A percentile compares a stretch with the other conserved stretches of the same genome.
Evolutionary conservation across 2,113 vertebrate genomes (phyloP).

Genomic region (Chloropsis cyanopogon): DNA sequence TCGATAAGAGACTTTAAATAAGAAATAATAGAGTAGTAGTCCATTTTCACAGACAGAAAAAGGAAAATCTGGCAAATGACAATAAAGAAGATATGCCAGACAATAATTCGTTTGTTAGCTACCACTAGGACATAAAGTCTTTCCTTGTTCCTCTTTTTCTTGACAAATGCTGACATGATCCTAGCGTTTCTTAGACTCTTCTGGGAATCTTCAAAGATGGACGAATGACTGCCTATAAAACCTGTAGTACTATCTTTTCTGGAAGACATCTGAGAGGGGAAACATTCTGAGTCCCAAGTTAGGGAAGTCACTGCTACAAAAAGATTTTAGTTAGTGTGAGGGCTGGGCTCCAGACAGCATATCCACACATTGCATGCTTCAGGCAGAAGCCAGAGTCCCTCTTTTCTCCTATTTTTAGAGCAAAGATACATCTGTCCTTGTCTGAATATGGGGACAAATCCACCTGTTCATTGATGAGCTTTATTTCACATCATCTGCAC

Average conservation of each 20-base stretch:
- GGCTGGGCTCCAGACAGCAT: fast-evolving
- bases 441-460: not conserved
- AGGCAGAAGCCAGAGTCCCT: not conserved
- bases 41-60: not conserved
- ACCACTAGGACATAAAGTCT: not conserved
- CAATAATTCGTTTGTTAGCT: not conserved
- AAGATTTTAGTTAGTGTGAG: not conserved
- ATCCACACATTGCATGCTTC: not conserved
- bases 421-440: not conserved
- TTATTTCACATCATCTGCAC: not conserved
- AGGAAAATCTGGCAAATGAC: conserved; percentile 8
- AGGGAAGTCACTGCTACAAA: not conserved
- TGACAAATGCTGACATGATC: not conserved
- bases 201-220: not conserved
- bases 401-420: not conserved
- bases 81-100: not conserved
- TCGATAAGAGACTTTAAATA: conserved; percentile 24
- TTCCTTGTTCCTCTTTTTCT: not conserved
- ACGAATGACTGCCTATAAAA: not conserved
- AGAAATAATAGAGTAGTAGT: not conserved
- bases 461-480: not conserved
- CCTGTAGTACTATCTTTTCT: not conserved
- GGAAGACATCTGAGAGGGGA: not conserved
- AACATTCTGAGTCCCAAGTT: not conserved
- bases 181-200: not conserved